phyloP scores from a whole-genome alignment of 2,888 invertebrate species.

The Caenorhabditis japonica region DNA sequence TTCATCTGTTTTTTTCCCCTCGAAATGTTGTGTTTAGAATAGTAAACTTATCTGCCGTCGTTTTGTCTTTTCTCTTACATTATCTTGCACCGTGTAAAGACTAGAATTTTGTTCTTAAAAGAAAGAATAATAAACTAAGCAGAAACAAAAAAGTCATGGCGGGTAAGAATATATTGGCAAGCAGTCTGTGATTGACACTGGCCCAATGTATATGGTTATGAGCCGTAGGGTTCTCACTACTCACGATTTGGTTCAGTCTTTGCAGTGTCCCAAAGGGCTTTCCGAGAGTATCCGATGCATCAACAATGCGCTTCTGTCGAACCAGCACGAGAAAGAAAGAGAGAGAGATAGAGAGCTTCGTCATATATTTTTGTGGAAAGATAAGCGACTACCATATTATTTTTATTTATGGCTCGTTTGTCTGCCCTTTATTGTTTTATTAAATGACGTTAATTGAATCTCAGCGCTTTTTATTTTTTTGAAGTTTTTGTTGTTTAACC shows the following conservation, averaged over 20 bases:
- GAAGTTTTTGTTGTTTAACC: too few relatives aligned
- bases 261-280: constrained; percentile 35
- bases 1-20: constrained; percentile 1
- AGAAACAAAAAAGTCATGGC: constrained; percentile 25
- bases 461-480: too few relatives aligned
- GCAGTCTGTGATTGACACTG: constrained; percentile 55
- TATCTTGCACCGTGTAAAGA: constrained; percentile 1
- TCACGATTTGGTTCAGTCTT: constrained; percentile 46
- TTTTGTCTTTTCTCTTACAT: constrained; percentile 9
- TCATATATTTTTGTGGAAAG: constrained; percentile 31
- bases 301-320: constrained; percentile 39
- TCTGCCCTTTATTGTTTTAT: too few relatives aligned
- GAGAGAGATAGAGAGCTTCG: too few relatives aligned
- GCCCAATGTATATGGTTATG: constrained; percentile 50
- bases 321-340: too few relatives aligned
- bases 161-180: constrained; percentile 34
- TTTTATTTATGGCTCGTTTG: constrained; percentile 23
- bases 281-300: constrained; percentile 37
- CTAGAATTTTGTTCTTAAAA: constrained; percentile 21
- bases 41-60: constrained; percentile 24
- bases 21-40: constrained; percentile 18
- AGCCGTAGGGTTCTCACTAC: constrained; percentile 49
- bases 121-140: neutral
- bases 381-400: constrained; percentile 35
- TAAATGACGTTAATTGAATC: too few relatives aligned